Evolutionary conservation across 2,888 invertebrate species (phyloP), one percentile per base, ranked within the genome.

Genomic region (Drosophila mayaguana): DNA sequence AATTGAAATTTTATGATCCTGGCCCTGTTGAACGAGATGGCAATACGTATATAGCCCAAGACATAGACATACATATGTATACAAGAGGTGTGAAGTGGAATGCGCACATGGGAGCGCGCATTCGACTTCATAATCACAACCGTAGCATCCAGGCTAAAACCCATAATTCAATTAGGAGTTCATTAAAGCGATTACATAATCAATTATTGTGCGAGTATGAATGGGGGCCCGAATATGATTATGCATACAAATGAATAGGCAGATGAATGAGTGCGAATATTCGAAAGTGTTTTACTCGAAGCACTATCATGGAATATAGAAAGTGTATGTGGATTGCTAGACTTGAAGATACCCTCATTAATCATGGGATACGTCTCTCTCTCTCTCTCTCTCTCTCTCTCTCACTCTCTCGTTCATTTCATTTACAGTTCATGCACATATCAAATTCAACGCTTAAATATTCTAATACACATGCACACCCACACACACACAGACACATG

Each of bases 1-100:
- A 91, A 91, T 91, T 91, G 90, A 90, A 90, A 89, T 91, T 90
- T 89, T 89, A 90, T 90, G 81, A 57, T 46, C 57, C 32, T 50
- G 18, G 36, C 38, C 56, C 16, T 18, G 54, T 20, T 8, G 56
- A 48, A 42, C 32, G 59, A 25, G 59, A 38, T 7, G 25, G 36
- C 22, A 9, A 38, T 12, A 48, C 8, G 7, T 18, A 11, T 0
- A 32, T 0, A 20, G 7, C 8, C n/a, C 12, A 18, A 46, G 46
- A 36, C 36, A 36, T 2, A 38, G 25, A 16, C 3, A 56, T 9
- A 42, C 2, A 16, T 38, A 38, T 16, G 2, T 16, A 38, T 16
- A 6, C 2, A n/a, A 20, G 4, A 42, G 55, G 42, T 56, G 55
- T 32, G 18, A 32, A 42, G 32, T 11, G 32, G 16, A 9, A 16